These are phyloP conservation scores for Pogonocichla stellata DNA, from an alignment of 2,113 vertebrate genomes.

Conservation along the genomic window DNA sequence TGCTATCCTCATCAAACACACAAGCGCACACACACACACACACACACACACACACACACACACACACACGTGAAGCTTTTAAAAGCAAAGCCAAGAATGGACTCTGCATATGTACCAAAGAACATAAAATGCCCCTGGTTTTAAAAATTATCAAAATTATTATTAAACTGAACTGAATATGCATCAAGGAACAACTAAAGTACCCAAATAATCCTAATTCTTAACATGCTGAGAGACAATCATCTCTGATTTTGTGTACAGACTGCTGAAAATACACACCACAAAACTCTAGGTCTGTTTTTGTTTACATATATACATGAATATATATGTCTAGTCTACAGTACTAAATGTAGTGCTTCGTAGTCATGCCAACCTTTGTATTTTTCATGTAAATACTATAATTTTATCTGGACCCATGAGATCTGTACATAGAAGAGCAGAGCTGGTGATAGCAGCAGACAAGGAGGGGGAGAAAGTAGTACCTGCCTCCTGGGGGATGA, in stretches of 20 bases:
- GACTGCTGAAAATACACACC: not conserved
- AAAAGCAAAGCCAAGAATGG: not conserved
- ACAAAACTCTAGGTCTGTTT: not conserved
- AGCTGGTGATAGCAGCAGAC: not conserved
- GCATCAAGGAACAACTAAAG: not conserved
- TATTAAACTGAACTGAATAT: not conserved
- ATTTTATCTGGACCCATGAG: slow-evolving; percentile 2
- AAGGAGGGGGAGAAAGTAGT: not conserved
- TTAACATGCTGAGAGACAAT: not conserved
- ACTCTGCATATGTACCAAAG: not conserved
- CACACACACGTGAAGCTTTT: not conserved
- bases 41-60: not conserved
- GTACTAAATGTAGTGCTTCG: not conserved
- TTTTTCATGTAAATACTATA: not conserved
- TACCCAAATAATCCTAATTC: not conserved
- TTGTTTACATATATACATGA: not conserved
- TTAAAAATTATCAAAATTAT: not conserved
- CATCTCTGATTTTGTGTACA: not conserved
- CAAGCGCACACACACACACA: not conserved
- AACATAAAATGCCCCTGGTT: not conserved
- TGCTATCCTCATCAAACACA: slow-evolving; percentile 9
- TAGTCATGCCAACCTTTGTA: not conserved
- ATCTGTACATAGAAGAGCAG: not conserved
- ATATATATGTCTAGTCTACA: not conserved
- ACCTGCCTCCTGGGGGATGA: not conserved